Percentiles rank a stretch among this genome's conserved stretches.
phyloP scores from a whole-genome alignment of 2,888 invertebrate species.

The Andrena bicolor region DNA sequence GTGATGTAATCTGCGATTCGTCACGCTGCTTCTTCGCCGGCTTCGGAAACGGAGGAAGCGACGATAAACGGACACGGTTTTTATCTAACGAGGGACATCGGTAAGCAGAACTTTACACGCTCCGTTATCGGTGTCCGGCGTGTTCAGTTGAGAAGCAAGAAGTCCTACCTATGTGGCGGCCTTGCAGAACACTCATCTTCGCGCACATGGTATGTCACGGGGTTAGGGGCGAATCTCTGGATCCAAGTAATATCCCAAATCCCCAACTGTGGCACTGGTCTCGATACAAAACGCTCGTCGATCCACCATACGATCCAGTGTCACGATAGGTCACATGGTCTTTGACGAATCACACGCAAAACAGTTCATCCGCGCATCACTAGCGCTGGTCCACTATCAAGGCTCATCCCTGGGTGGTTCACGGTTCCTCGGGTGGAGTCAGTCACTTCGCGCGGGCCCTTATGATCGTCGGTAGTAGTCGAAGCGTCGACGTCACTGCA shows the following conservation, averaged over 20 bases:
- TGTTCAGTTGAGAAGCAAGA: neutral
- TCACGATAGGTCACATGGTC: slow-evolving; percentile 17
- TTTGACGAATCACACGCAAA: slow-evolving; percentile 4
- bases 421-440: neutral
- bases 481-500: slow-evolving; percentile 7
- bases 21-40: no score
- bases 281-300: neutral
- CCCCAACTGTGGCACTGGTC: neutral
- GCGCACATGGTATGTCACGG: slow-evolving; percentile 80
- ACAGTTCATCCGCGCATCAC: slow-evolving; percentile 4
- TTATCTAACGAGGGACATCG: neutral
- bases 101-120: neutral
- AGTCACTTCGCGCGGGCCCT: neutral
- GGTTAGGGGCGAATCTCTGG: slow-evolving; percentile 8
- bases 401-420: neutral
- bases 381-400: no score
- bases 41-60: no score
- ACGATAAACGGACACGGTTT: no score
- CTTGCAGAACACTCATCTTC: slow-evolving; percentile 84
- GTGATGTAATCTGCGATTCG: no score
- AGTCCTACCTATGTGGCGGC: slow-evolving; percentile 83
- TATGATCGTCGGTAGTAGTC: neutral
- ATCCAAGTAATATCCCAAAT: slow-evolving; percentile 42
- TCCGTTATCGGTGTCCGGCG: neutral
- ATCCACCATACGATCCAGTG: neutral